Conservation (phyloP, 2,888 invertebrate genomes). For the Pachydiplax longipennis region DNA sequence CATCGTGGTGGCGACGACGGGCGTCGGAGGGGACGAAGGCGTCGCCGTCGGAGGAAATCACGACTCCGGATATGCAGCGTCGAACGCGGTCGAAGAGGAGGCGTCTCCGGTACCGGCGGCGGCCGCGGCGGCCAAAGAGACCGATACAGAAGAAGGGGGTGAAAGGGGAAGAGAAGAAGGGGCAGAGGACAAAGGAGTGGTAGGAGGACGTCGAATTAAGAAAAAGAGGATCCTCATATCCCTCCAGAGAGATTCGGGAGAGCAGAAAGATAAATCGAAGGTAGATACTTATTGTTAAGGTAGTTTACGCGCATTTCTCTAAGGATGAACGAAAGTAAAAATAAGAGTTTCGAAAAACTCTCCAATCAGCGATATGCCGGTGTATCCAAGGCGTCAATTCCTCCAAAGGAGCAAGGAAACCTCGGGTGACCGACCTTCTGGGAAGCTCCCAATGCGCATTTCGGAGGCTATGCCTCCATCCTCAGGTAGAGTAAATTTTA, state of each 20-base stretch:
- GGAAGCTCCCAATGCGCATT: too few relatives aligned
- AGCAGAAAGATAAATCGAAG: background rate
- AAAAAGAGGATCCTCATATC: constrained; percentile 82
- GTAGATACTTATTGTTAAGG: background rate
- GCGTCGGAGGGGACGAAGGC: constrained; percentile 66
- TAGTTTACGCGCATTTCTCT: too few relatives aligned
- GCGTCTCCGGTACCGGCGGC: background rate
- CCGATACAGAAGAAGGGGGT: background rate
- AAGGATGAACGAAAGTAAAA: too few relatives aligned
- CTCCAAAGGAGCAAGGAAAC: too few relatives aligned
- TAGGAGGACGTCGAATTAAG: constrained; percentile 77
- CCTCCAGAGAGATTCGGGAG: constrained; percentile 74
- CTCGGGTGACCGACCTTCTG: too few relatives aligned
- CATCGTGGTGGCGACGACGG: constrained; percentile 33
- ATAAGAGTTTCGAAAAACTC: too few relatives aligned
- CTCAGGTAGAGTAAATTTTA: too few relatives aligned
- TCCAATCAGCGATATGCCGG: too few relatives aligned
- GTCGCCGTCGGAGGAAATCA: constrained; percentile 72
- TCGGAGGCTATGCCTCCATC: too few relatives aligned
- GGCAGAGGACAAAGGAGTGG: constrained; percentile 63
- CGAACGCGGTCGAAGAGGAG: constrained; percentile 62
- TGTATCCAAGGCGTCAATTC: too few relatives aligned
- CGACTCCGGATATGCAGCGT: constrained; percentile 82
- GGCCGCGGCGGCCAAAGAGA: background rate
- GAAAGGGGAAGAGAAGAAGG: constrained; percentile 42